These are phyloP conservation scores for Ciconia stormi DNA, from an alignment of 2,113 vertebrate species.

Conservation along the genomic window DNA sequence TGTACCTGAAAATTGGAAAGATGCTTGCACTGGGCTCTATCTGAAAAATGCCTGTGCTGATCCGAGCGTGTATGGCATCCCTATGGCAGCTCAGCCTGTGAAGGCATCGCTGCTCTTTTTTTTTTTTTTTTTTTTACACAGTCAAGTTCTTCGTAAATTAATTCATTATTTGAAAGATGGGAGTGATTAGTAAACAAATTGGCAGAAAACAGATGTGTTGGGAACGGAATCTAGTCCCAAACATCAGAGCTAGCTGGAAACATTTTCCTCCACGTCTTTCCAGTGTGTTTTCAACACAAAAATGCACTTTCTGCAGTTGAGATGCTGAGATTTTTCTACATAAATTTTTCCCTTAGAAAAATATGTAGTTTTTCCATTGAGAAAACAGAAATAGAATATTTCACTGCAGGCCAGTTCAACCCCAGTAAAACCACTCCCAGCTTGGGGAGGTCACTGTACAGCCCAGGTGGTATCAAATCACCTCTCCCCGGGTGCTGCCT, in stretches of 20 bases:
- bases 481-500: not conserved
- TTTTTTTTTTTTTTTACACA: not conserved
- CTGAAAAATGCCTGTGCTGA: not conserved
- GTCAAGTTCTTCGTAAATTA: not conserved
- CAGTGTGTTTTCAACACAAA: not conserved
- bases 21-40: not conserved
- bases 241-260: not conserved
- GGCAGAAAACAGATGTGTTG: not conserved
- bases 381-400: not conserved
- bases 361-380: not conserved
- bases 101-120: not conserved
- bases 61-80: fast-evolving
- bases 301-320: not conserved
- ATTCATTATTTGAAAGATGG: not conserved
- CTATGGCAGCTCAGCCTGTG: not conserved
- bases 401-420: not conserved
- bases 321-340: not conserved
- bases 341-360: not conserved
- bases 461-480: too few relatives aligned
- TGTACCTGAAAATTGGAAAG: not conserved
- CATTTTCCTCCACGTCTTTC: not conserved
- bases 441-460: too few relatives aligned
- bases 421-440: not conserved
- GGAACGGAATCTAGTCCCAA: not conserved
- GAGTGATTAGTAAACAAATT: not conserved